phyloP scores from a whole-genome alignment of 2,888 invertebrate genomes.

The Theretra japonica region DNA sequence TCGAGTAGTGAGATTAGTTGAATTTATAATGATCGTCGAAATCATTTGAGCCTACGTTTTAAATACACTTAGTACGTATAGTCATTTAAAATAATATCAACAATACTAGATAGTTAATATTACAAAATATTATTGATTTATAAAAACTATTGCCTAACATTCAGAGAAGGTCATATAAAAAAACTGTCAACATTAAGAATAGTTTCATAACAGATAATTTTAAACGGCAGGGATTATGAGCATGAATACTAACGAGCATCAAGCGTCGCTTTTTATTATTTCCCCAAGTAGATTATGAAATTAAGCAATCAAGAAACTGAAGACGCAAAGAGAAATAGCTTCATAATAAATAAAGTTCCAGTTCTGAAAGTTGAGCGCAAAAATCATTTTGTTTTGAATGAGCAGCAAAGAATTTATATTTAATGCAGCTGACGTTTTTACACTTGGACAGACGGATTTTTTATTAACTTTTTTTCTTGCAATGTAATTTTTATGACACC shows the following conservation, averaged over 20 bases:
- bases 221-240: neutral
- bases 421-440: slow-evolving; percentile 46
- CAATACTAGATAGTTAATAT: no score
- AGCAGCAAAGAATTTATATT: slow-evolving; percentile 42
- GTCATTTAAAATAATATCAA: no score
- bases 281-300: slow-evolving; percentile 7
- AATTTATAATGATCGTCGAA: no score
- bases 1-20: no score
- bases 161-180: no score
- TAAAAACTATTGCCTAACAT: no score
- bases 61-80: no score
- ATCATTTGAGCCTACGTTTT: no score
- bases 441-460: neutral
- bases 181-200: neutral
- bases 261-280: neutral
- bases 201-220: neutral
- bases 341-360: slow-evolving; percentile 31
- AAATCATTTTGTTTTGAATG: slow-evolving; percentile 37
- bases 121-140: no score
- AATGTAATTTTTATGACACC: neutral
- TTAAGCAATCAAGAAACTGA: slow-evolving; percentile 40
- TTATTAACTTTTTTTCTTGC: neutral
- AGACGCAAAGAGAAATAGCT: slow-evolving; percentile 37
- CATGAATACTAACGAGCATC: neutral
- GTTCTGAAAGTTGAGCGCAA: slow-evolving; percentile 24